Conservation (phyloP, 1,140 invertebrate genomes). For the Drosophila ambigua region DNA sequence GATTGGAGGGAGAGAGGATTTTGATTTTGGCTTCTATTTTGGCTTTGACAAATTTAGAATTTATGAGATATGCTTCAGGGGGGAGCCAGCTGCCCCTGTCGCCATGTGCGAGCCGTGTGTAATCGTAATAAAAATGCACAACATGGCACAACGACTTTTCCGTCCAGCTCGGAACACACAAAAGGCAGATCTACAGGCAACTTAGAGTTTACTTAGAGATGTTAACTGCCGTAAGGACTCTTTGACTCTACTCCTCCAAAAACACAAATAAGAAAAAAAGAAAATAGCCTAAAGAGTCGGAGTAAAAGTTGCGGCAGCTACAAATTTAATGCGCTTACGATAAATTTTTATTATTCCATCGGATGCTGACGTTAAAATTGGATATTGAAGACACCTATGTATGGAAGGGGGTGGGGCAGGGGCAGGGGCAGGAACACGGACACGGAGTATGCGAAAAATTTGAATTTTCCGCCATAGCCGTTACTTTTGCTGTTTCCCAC, state of each 20-base stretch:
- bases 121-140: constrained; percentile 74
- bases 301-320: constrained; percentile 59
- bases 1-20: constrained; percentile 14
- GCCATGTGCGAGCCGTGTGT: constrained; percentile 46
- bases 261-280: not conserved
- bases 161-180: constrained; percentile 21
- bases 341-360: constrained; percentile 75
- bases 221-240: constrained; percentile 52
- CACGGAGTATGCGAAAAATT: constrained; percentile 22
- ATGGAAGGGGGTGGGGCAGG: not conserved
- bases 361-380: constrained; percentile 63
- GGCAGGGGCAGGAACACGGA: no score
- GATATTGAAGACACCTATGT: constrained; percentile 48
- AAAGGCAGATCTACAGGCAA: constrained; percentile 39
- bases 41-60: constrained; percentile 74
- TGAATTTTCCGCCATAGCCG: constrained; percentile 51
- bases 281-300: not conserved
- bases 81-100: constrained; percentile 4
- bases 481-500: constrained; percentile 30
- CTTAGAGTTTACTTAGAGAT: constrained; percentile 56
- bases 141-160: constrained; percentile 43
- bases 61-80: constrained; percentile 49
- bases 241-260: constrained; percentile 25
- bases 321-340: constrained; percentile 75
- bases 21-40: constrained; percentile 50